A percentile compares a stretch with the other conserved stretches of the same genome.
phyloP scores from a whole-genome alignment of 2,797 vertebrate species.

The Danio kyathit region DNA sequence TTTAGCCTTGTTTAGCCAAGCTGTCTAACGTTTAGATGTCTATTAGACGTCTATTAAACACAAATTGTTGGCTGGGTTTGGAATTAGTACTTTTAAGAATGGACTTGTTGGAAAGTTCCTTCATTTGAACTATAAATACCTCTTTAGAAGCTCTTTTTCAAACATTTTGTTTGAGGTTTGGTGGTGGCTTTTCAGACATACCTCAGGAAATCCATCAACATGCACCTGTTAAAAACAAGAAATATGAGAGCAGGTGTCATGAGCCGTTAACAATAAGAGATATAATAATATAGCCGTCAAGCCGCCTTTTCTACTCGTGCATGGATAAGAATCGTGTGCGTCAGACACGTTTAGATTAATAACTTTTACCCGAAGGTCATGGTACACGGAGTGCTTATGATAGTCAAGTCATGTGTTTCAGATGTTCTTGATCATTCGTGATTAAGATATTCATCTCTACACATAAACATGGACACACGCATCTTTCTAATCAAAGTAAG shows the following conservation, averaged over 20 bases:
- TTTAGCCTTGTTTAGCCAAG: too few relatives aligned
- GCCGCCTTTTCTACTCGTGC: not conserved
- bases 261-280: not conserved
- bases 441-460: conserved; percentile 9
- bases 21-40: too few relatives aligned
- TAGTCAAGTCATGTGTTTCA: not conserved
- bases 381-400: not conserved
- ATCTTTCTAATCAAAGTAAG: not conserved
- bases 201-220: not conserved
- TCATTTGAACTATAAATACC: too few relatives aligned
- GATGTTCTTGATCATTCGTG: conserved; percentile 1
- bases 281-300: not conserved
- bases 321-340: not conserved
- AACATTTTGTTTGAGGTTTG: too few relatives aligned
- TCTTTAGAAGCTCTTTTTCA: too few relatives aligned
- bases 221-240: not conserved
- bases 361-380: not conserved
- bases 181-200: not conserved
- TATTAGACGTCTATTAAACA: too few relatives aligned
- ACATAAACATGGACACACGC: not conserved
- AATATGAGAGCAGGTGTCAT: not conserved
- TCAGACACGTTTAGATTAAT: not conserved
- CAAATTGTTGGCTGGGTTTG: too few relatives aligned
- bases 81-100: too few relatives aligned
- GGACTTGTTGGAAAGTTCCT: too few relatives aligned